These are phyloP conservation scores for Paedocypris micromegethes DNA, from an alignment of 2,797 vertebrate species.

Conservation along the genomic window DNA sequence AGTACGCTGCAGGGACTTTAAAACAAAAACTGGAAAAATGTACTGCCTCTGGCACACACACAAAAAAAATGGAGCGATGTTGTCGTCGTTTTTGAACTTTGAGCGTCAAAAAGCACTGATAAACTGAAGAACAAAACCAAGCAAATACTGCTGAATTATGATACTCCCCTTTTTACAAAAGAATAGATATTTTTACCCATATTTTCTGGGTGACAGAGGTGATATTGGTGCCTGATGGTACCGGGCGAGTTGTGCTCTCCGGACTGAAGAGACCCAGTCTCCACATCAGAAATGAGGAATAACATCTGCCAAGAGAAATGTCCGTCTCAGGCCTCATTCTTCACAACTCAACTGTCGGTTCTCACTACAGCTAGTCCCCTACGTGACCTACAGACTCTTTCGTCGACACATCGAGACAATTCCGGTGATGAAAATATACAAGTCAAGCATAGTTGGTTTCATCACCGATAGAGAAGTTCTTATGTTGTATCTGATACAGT, in stretches of 20 bases:
- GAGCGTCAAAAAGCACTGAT: constrained; percentile 81
- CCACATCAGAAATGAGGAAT: constrained; percentile 29
- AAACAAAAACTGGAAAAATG: constrained; percentile 81
- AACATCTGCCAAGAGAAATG: constrained; percentile 60
- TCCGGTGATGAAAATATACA: constrained; percentile 43
- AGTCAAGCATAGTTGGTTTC: constrained; percentile 87
- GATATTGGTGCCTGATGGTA: constrained; percentile 58
- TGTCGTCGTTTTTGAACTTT: constrained; percentile 63
- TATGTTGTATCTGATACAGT: constrained; percentile 95
- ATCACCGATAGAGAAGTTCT: constrained; percentile 72
- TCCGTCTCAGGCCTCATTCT: constrained; percentile 86
- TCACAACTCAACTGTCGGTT: constrained; percentile 62
- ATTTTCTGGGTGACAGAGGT: constrained; percentile 76
- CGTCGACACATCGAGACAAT: constrained; percentile 74
- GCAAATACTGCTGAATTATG: constrained; percentile 77
- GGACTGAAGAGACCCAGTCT: constrained; percentile 36
- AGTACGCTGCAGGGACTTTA: constrained; percentile 90
- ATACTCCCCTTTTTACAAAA: constrained; percentile 84
- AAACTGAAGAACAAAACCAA: constrained; percentile 62
- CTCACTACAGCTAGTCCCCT: constrained; percentile 62
- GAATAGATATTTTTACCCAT: constrained; percentile 77
- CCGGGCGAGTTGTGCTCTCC: constrained; percentile 45
- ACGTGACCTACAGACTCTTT: constrained; percentile 79
- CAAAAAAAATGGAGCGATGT: constrained; percentile 64
- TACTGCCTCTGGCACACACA: constrained; percentile 84